phyloP scores from a whole-genome alignment of 2,888 invertebrate genomes.

The Trilocha varians region DNA sequence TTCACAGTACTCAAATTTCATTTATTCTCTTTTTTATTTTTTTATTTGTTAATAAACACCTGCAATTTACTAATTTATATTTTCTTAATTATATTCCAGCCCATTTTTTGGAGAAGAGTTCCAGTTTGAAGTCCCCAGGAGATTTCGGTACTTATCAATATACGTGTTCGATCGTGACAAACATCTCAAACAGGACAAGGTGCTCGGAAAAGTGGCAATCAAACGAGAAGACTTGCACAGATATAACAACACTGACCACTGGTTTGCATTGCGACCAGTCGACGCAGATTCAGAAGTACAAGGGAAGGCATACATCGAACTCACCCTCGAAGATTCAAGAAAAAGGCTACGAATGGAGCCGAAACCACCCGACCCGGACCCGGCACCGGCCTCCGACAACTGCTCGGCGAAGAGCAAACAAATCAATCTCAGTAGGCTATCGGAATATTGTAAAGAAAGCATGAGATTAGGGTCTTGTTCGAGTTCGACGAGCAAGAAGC shows the following conservation, averaged over 20 bases:
- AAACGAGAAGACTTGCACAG: conserved; percentile 88
- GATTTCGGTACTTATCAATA: conserved; percentile 90
- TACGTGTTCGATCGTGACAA: conserved; percentile 91
- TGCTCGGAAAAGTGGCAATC: conserved; percentile 86
- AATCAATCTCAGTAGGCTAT: conserved; percentile 57
- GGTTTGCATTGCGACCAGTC: conserved; percentile 89
- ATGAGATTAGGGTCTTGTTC: conserved; percentile 66
- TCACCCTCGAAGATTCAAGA: conserved; percentile 77
- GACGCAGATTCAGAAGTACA: conserved; percentile 94
- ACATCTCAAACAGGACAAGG: conserved; percentile 87
- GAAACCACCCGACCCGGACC: conserved; percentile 60
- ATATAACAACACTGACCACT: conserved; percentile 93
- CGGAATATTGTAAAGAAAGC: conserved; percentile 65
- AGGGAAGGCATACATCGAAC: conserved; percentile 90
- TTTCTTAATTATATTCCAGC: conserved; percentile 63
- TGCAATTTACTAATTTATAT: not conserved
- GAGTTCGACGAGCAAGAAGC: conserved; percentile 62
- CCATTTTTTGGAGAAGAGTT: conserved; percentile 96
- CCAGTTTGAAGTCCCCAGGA: conserved; percentile 92
- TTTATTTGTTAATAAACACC: too few species aligned
- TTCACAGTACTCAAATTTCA: too few species aligned
- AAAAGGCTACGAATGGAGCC: conserved; percentile 68
- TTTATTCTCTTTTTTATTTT: too few species aligned
- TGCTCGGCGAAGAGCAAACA: conserved; percentile 45
- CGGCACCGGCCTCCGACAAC: conserved; percentile 39